Conservation (phyloP, 2,113 vertebrate species). For the Apaloderma vittatum region DNA sequence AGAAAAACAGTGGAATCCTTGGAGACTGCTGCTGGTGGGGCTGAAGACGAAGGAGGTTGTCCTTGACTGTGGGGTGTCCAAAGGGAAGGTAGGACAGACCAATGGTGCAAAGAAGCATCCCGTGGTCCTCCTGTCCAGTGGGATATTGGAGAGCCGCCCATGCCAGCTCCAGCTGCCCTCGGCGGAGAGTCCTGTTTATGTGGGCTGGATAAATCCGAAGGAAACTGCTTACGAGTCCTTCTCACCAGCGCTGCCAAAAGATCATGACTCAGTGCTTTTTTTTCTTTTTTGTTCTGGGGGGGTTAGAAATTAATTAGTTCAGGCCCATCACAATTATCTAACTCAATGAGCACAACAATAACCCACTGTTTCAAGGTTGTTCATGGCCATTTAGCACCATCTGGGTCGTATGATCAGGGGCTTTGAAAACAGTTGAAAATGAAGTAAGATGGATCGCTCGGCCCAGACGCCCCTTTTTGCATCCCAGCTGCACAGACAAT, state of each 20-base stretch:
- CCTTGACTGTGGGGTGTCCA: too few species aligned
- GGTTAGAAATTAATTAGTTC: constrained; percentile 67
- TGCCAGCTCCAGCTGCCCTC: rapidly evolving
- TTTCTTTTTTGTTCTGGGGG: not conserved
- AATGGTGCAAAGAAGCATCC: not conserved
- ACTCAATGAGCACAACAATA: constrained; percentile 44
- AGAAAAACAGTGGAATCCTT: constrained; percentile 26
- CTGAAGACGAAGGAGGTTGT: not conserved
- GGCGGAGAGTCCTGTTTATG: not conserved
- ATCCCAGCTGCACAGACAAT: constrained; percentile 38
- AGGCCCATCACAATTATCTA: constrained; percentile 60
- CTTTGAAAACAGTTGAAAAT: constrained; percentile 61
- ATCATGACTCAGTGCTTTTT: constrained; percentile 33
- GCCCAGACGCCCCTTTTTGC: not conserved
- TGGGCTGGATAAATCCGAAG: not conserved
- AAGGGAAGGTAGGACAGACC: not conserved
- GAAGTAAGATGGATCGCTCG: constrained; percentile 48
- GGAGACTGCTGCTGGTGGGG: rapidly evolving
- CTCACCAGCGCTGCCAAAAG: constrained; percentile 54
- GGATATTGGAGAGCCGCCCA: not conserved
- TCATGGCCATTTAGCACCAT: constrained; percentile 68
- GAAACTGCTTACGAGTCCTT: not conserved
- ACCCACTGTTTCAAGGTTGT: constrained; percentile 36
- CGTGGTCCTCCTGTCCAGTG: rapidly evolving
- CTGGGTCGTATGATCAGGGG: constrained; percentile 58